Base-by-base conservation (phyloP, 2,888 invertebrate genomes). In the Eupithecia vulgata region DNA sequence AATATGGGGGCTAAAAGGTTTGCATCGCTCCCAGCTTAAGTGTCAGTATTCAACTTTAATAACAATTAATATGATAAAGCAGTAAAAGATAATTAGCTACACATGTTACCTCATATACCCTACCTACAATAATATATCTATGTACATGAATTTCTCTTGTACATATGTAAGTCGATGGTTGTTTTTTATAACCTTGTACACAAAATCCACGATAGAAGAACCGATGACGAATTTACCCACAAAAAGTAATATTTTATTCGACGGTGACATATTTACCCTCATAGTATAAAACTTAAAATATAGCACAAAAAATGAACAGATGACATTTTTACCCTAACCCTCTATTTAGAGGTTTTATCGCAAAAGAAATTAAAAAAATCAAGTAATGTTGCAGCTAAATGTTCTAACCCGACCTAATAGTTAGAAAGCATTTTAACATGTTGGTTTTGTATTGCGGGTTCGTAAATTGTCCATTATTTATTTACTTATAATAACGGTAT, bases 401-500 rank as follows among this genome's bases (percentile, higher is more conserved):
- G 15, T 13, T 59, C 30, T 30, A 13, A 25, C 13, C 15, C 30
- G 15, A 61, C 13, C 5, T 25, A 13, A 30, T 6, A 13, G 10
- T 35, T 62, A 34, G 10, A 12, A 21, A 34, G 21, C 34, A 15
- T 15, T 34, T 61, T 34, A 34, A 61, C 34, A 7, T 17, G 34
- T 12, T 17, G 21, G n/a, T 1, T 64, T 34, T 64, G 21, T 37
- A 37, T 37, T 64, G 64, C n/a, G 37, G 64, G 64, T 64, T 37
- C 5, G 45, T 61, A 75, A 74, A 77, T 70, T 74, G 37, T 34
- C 59, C n/a, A 70, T 40, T 72, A 75, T 78, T 71, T 72, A 75
- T 78, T 77, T 68, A 76, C 70, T 74, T 76, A 59, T 35, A 45
- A 71, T 70, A 75, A 66, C 40, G 69, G 72, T 76, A 74, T 62